Conservation (phyloP, 2,888 invertebrate genomes). For the Deilephila elpenor region DNA sequence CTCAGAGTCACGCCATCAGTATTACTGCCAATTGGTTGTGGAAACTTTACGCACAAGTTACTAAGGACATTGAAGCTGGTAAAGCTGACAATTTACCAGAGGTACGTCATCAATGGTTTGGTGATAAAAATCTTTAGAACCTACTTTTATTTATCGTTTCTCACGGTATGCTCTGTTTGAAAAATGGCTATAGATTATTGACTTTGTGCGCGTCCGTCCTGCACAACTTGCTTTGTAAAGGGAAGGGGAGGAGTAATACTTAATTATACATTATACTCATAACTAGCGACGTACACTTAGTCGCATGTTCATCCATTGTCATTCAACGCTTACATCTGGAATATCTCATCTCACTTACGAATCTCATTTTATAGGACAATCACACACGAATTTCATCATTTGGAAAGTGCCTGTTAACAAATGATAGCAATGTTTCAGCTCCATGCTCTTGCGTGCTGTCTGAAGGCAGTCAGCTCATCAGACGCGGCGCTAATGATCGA, state of each 20-base stretch:
- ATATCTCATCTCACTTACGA: too few species aligned
- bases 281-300: neutral
- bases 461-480: conserved; percentile 93
- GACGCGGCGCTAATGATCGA: conserved; percentile 91
- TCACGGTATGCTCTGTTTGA: too few species aligned
- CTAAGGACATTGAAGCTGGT: conserved; percentile 89
- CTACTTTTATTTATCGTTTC: too few species aligned
- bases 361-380: too few species aligned
- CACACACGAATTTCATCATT: too few species aligned
- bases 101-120: conserved; percentile 75
- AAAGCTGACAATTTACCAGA: conserved; percentile 92
- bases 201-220: too few species aligned
- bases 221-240: too few species aligned
- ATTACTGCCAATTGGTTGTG: conserved; percentile 90
- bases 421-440: conserved; percentile 78
- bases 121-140: too few species aligned
- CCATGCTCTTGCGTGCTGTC: conserved; percentile 94
- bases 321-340: too few species aligned
- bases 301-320: too few species aligned
- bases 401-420: neutral
- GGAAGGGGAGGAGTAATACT: neutral
- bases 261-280: neutral
- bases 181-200: too few species aligned
- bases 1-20: conserved; percentile 90
- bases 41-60: conserved; percentile 90